Evolutionary conservation across 2,113 vertebrate genomes (phyloP), one percentile per base, ranked within the genome.

Genomic region (Chaenocephalus aceratus): DNA sequence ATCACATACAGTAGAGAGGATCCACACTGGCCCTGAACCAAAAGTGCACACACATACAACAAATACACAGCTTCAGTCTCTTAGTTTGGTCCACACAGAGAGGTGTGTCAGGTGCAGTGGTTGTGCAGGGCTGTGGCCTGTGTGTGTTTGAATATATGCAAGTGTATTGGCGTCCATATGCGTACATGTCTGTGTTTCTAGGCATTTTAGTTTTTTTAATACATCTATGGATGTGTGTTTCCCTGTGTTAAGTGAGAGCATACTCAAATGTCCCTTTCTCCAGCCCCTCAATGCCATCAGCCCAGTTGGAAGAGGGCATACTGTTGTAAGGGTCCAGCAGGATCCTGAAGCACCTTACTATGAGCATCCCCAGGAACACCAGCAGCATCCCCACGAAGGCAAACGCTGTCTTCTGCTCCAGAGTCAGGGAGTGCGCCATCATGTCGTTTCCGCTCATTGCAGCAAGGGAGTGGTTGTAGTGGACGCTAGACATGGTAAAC

Each of bases 221-320:
- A 80, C 62, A 70, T 84, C 70, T 71, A 30, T 41, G 72, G 70
- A 61, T 58, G 57, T 60, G 66, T 72, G 54, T 77, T 57, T 81
- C 73, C 80, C 79, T 84, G 90, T 91, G 84, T 97, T 96, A 99
- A 72, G 97, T 97, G 16, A 99, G 96, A 71, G 97, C 96, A 15
- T 99, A 98, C 92, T 99, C 97, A 90, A 99, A 99, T 34, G 97
- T 98, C 79, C 98, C 97, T 90, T 99, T 99, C 91, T 99, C 97
- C 77, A 98, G 88, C 36, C 97, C 97, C 87, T 99, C 98, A 4
- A 98, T 95, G 86, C 97, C 97, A 62, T 98, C 96, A 61, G 97
- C 96, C 98, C 98, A 99, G 0, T 97, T 98, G 58, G 97, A 99
- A 8, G 98, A 98, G 14, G 97, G 97, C 98, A 99, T 99, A 81